Conservation (phyloP, 2,888 invertebrate species). For the Temnothorax unifasciatus region DNA sequence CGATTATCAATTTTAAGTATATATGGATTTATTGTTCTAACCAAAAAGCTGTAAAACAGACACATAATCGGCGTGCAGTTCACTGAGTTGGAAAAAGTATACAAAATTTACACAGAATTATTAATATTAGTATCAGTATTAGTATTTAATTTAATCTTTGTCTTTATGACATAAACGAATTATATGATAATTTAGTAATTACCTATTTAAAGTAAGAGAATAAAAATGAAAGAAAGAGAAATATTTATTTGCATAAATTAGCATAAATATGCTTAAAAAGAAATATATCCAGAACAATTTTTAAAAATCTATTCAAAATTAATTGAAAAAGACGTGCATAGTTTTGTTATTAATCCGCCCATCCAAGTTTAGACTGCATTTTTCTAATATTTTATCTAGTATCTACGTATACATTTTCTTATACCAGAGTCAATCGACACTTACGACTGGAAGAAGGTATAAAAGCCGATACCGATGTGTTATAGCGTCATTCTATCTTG, state of each 20-base stretch:
- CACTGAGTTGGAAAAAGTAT: too few species aligned
- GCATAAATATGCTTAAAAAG: background rate
- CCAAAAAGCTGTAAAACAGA: too few species aligned
- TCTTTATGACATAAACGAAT: background rate
- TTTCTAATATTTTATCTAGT: background rate
- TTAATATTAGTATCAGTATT: too few species aligned
- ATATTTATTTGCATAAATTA: background rate
- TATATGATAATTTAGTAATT: background rate
- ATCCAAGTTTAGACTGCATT: background rate
- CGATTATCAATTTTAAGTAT: too few species aligned
- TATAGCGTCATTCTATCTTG: conserved; percentile 80
- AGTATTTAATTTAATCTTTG: background rate
- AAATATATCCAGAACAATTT: background rate
- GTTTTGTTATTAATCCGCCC: background rate
- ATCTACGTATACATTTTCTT: background rate
- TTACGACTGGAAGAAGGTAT: conserved; percentile 57
- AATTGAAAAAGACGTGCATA: background rate
- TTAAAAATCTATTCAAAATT: background rate
- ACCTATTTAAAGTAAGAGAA: background rate
- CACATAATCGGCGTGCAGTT: too few species aligned
- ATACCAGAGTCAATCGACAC: background rate
- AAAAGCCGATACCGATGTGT: conserved; percentile 73
- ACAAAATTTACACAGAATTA: too few species aligned
- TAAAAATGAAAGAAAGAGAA: background rate
- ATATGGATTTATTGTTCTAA: too few species aligned